phyloP scores from a whole-genome alignment of 2,888 invertebrate genomes.

The Tridacna gigas region DNA sequence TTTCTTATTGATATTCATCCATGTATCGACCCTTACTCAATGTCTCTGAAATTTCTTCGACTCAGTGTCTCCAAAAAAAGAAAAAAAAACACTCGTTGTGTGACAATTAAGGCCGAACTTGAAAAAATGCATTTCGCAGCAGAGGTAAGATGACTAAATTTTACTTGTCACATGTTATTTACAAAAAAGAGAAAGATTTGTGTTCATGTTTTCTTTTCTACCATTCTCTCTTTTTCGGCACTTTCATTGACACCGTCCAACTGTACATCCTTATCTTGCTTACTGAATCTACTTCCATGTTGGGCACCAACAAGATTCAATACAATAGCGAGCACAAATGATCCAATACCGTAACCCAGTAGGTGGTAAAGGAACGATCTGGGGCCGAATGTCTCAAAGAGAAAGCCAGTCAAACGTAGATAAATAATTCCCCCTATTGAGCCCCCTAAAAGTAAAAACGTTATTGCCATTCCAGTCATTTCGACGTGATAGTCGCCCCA shows the following conservation, averaged over 20 bases:
- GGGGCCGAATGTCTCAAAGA: slow-evolving; percentile 69
- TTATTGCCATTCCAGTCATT: slow-evolving; percentile 72
- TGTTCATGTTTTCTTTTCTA: too few species aligned
- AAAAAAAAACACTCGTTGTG: too few species aligned
- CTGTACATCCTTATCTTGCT: slow-evolving; percentile 21
- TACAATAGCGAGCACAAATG: slow-evolving; percentile 52
- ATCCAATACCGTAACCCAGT: slow-evolving; percentile 61
- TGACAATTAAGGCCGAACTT: too few species aligned
- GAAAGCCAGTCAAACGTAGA: slow-evolving; percentile 69
- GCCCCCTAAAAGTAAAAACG: slow-evolving; percentile 67
- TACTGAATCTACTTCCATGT: slow-evolving; percentile 58
- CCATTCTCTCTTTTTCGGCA: background rate
- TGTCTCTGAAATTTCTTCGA: too few species aligned
- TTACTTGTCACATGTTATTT: too few species aligned
- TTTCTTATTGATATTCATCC: too few species aligned
- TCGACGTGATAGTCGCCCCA: slow-evolving; percentile 73
- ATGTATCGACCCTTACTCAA: too few species aligned
- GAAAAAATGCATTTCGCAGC: too few species aligned
- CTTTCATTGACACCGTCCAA: background rate
- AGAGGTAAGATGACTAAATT: too few species aligned
- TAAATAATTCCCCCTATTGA: slow-evolving; percentile 70
- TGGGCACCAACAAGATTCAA: slow-evolving; percentile 55
- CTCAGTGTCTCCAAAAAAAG: too few species aligned
- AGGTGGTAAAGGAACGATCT: slow-evolving; percentile 67
- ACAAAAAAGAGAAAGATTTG: too few species aligned